A percentile compares a stretch with the other conserved stretches of the same genome.
Evolutionary conservation across 2,797 vertebrate genomes (phyloP).

Genomic region (Muscicapa comitata): DNA sequence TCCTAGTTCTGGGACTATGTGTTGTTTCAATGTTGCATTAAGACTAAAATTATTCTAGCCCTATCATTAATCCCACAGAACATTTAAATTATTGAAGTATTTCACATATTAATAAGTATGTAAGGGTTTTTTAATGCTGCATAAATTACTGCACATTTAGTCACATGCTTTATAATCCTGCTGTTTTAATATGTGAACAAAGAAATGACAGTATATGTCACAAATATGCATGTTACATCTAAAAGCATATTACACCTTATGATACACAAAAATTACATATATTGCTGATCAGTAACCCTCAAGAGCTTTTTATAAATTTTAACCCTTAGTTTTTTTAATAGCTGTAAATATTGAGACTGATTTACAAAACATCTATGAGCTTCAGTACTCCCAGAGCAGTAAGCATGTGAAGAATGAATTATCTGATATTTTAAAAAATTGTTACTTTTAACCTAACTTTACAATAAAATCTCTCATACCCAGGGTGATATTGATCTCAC

Average conservation of each 20-base stretch:
- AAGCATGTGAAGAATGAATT: background rate
- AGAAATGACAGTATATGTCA: conserved; percentile 70
- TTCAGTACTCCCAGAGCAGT: background rate
- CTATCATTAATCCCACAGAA: conserved; percentile 3
- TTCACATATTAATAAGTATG: conserved; percentile 60
- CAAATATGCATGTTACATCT: background rate
- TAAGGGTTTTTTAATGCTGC: conserved; percentile 31
- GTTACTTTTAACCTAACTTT: background rate
- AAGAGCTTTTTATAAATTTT: background rate
- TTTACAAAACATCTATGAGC: background rate
- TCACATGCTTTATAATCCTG: conserved; percentile 76
- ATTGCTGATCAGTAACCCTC: background rate
- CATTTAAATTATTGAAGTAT: conserved; percentile 17
- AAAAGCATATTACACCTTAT: background rate
- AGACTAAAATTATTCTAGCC: background rate
- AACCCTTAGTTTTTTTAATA: fast-evolving
- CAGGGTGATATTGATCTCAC: background rate
- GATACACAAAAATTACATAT: background rate
- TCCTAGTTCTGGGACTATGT: conserved; percentile 28
- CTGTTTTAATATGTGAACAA: conserved; percentile 74
- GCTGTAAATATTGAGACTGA: background rate
- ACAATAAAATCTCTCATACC: background rate
- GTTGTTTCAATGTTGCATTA: conserved; percentile 15
- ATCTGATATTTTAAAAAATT: background rate
- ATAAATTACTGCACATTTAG: conserved; percentile 66